Percentiles rank a stretch among this genome's conserved stretches.
phyloP scores from a whole-genome alignment of 2,888 invertebrate species.

The Hyles lineata region DNA sequence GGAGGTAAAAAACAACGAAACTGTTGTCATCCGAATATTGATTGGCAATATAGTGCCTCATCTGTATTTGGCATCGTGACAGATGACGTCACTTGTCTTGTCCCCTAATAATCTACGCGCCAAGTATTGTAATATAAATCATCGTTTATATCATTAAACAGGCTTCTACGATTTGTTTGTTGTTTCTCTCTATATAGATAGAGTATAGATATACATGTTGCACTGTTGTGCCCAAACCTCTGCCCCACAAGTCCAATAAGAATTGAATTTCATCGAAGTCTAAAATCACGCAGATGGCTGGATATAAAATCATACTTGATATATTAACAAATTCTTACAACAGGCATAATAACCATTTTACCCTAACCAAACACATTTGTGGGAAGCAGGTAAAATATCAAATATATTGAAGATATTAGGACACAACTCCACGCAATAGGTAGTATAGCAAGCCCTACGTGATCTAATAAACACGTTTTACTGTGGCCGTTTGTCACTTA shows the following conservation, averaged over 20 bases:
- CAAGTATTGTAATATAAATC: background rate
- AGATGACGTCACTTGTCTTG: conserved; percentile 22
- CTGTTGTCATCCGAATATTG: background rate
- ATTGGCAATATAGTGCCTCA: background rate
- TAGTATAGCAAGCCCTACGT: background rate
- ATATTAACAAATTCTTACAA: no score
- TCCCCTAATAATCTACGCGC: conserved; percentile 1
- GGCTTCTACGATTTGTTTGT: background rate
- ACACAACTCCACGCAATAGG: background rate
- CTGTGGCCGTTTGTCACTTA: conserved; percentile 16
- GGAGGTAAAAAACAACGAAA: background rate
- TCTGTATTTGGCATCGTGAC: conserved; percentile 11
- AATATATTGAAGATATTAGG: background rate
- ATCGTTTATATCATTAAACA: background rate
- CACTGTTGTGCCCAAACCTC: background rate
- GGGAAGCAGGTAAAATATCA: background rate
- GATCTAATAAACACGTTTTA: conserved; percentile 24
- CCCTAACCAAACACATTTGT: background rate
- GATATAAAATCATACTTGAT: no score
- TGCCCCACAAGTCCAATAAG: background rate
- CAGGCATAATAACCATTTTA: no score
- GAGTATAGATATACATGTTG: background rate
- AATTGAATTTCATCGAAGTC: background rate
- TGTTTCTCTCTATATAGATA: background rate
- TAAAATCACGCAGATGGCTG: no score